Conservation (phyloP, 1,140 invertebrate genomes). For the Zaprionus taronus region DNA sequence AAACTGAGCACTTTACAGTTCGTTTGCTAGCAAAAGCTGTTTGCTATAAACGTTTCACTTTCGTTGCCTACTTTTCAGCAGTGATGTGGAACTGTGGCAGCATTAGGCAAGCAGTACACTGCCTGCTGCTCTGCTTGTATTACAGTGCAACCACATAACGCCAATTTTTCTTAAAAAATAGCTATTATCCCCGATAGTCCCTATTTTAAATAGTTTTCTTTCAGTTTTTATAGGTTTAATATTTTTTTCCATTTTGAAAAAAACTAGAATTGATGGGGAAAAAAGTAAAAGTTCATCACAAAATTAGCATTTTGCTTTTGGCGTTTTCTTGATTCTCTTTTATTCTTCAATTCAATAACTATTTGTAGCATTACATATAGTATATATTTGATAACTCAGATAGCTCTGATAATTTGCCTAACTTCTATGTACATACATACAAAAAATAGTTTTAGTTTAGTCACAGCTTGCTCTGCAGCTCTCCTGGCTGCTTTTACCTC, state of each 20-base stretch:
- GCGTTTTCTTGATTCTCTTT: conserved; percentile 27
- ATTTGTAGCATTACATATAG: conserved; percentile 11
- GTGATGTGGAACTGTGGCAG: background rate
- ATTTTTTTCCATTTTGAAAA: background rate
- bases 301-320: conserved; percentile 11
- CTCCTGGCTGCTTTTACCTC: conserved; percentile 68
- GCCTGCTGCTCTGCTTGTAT: too few species aligned
- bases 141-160: too few species aligned
- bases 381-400: conserved; percentile 11
- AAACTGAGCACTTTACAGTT: background rate
- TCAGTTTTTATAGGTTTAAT: too few species aligned
- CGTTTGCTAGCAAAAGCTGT: background rate
- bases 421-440: conserved; percentile 33
- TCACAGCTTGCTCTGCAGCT: conserved; percentile 68
- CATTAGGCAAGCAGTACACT: too few species aligned
- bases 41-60: background rate
- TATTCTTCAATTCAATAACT: conserved; percentile 34
- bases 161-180: too few species aligned
- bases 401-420: conserved; percentile 34
- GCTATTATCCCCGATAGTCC: too few species aligned
- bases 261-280: too few species aligned
- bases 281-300: background rate
- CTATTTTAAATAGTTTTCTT: too few species aligned
- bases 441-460: conserved; percentile 64
- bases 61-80: conserved; percentile 2